Base-by-base conservation (phyloP, 1,140 invertebrate species). In the Bombus balteatus region DNA sequence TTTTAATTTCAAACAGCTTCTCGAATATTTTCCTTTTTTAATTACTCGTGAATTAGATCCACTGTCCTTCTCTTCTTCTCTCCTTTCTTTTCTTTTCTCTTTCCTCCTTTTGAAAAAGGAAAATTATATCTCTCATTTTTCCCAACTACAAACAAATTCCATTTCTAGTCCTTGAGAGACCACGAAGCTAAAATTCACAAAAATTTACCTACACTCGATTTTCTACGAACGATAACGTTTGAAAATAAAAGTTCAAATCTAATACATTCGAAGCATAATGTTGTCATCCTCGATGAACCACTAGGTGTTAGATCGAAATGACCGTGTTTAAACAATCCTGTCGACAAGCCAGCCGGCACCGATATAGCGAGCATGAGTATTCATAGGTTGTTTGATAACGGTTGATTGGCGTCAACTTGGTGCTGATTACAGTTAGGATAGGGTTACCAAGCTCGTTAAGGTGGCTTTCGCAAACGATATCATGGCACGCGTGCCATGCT, bases 361-460 rank as follows among this genome's bases (percentile, higher is more conserved):
- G 39, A 87, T 34, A 65, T 47, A 22, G 62, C 22, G 10, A 39
- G 18, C 22, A 47, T 28, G 32, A 34, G 62, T 53, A 37, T 70
- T 80, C 43, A 65, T 78, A 62, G 84, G 59, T 66, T 76, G 86
- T 86, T 62, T 79, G 32, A 62, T 87, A 53, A 85, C 77, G 72
- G 73, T 53, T 66, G 65, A 62, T 65, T 74, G 43, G 76, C 34
- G 72, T 86, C 77, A 87, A 87, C 77, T 59, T 43, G 32, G 72
- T 39, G 79, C 71, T 87, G 86, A 87, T 87, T 81, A 62, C 53
- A 65, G 41, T 41, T 34, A 47, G 43, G 84, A 87, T 76, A 65
- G 43, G 86, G 79, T 81, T 78, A 87, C 72, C 73, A 43, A 87
- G 76, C 68, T 81, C 72, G 41, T 81, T 86, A 87, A 28, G 32